Conservation (phyloP, 35 echinoderm and acorn worm genomes). For the Apostichopus parvimensis region DNA sequence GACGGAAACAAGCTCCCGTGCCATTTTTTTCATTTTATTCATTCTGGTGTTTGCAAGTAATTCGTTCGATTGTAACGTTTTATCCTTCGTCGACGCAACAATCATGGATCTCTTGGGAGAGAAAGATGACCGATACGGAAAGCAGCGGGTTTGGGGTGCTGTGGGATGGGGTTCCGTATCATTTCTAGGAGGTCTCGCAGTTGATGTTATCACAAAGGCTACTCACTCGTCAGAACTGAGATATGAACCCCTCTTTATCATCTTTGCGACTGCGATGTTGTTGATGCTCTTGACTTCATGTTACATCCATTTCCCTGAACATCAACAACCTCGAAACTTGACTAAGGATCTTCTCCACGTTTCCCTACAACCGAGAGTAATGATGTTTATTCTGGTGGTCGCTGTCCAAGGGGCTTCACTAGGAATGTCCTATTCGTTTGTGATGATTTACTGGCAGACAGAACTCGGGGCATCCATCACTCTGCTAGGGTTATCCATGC, state of each 20-base stretch:
- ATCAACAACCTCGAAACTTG: constrained; percentile 41
- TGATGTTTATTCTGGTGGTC: constrained; percentile 65
- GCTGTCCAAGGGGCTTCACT: constrained; percentile 69
- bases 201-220: constrained; percentile 33
- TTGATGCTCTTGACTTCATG: not conserved
- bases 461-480: constrained; percentile 64
- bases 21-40: constrained; percentile 31
- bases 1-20: not conserved
- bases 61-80: constrained; percentile 58
- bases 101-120: constrained; percentile 65
- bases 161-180: constrained; percentile 60
- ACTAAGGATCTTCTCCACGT: constrained; percentile 22
- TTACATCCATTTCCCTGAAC: constrained; percentile 42
- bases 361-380: not conserved
- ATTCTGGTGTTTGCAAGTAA: constrained; percentile 27
- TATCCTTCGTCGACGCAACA: constrained; percentile 52
- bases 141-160: constrained; percentile 69
- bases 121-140: constrained; percentile 52
- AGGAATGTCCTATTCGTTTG: constrained; percentile 68
- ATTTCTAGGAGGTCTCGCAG: constrained; percentile 46
- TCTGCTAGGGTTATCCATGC: constrained; percentile 73
- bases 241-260: constrained; percentile 60
- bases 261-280: constrained; percentile 50
- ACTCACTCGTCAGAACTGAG: constrained; percentile 17
- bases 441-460: constrained; percentile 72